These are phyloP conservation scores for Digitonthophagus gazella DNA, from an alignment of 2,888 invertebrate species.

Conservation along the genomic window DNA sequence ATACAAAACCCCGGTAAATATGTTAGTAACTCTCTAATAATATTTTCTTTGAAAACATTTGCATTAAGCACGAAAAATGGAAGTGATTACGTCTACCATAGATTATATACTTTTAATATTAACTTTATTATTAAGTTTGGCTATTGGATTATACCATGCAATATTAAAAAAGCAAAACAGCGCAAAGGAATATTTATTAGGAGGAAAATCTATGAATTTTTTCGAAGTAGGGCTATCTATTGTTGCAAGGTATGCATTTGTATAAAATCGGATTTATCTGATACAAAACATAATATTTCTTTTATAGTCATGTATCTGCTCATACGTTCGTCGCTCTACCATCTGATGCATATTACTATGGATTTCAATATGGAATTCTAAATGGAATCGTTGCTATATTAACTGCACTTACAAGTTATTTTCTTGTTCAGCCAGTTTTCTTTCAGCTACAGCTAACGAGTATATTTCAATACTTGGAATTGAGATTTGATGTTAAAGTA, in stretches of 20 bases:
- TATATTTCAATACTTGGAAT: slow-evolving; percentile 66
- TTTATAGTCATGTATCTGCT: slow-evolving; percentile 69
- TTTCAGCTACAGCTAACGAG: slow-evolving; percentile 68
- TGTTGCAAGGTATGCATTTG: slow-evolving; percentile 19
- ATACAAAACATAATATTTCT: too few species aligned
- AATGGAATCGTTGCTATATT: slow-evolving; percentile 48
- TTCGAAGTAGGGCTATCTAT: slow-evolving; percentile 64
- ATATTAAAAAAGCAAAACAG: slow-evolving; percentile 56
- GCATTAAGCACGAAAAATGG: slow-evolving; percentile 9
- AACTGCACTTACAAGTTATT: slow-evolving; percentile 41
- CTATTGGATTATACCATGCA: slow-evolving; percentile 58
- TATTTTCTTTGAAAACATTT: too few species aligned
- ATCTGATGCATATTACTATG: slow-evolving; percentile 70
- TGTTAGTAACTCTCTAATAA: too few species aligned
- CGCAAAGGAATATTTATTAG: slow-evolving; percentile 64
- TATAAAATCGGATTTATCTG: too few species aligned
- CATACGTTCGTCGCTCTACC: slow-evolving; percentile 73
- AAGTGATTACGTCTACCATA: slow-evolving; percentile 27
- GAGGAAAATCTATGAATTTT: slow-evolving; percentile 64
- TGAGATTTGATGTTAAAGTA: slow-evolving; percentile 61
- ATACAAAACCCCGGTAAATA: too few species aligned
- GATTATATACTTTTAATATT: slow-evolving; percentile 38
- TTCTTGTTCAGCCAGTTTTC: slow-evolving; percentile 60
- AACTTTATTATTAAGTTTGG: slow-evolving; percentile 52
- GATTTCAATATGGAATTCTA: slow-evolving; percentile 63